Percentiles rank a stretch among this genome's conserved stretches.
Conservation (phyloP, 2,113 vertebrate genomes). For the Nothocercus nigrocapillus region DNA sequence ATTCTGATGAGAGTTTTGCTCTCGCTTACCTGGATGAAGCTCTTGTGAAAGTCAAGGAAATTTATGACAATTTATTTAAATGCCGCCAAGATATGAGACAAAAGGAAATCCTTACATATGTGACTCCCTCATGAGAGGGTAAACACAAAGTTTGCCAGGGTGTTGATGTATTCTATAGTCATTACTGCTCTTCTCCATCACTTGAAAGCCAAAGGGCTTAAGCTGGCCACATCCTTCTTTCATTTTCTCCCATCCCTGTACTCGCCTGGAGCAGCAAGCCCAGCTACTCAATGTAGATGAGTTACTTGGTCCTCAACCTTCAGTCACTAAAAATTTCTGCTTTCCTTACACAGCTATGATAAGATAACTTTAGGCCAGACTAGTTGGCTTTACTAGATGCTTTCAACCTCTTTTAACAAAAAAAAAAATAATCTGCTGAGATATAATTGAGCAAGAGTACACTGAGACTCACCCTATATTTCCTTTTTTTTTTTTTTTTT, state of each 20-base stretch:
- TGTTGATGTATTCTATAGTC: neutral
- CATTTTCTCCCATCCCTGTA: neutral
- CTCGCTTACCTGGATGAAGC: neutral
- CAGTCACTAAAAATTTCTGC: neutral
- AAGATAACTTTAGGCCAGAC: neutral
- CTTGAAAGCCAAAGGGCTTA: neutral
- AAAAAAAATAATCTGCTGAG: neutral
- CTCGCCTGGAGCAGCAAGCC: neutral
- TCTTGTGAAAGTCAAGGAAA: neutral
- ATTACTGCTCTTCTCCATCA: neutral
- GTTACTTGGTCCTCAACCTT: neutral
- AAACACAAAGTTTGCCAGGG: neutral
- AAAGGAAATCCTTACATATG: neutral
- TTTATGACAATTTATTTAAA: neutral
- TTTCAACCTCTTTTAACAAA: neutral
- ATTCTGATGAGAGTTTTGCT: neutral
- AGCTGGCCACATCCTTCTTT: neutral
- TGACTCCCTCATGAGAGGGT: neutral
- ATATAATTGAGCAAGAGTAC: rapidly evolving
- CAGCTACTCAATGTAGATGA: neutral
- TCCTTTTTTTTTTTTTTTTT: neutral
- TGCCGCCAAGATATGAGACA: neutral
- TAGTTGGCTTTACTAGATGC: neutral
- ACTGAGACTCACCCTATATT: neutral
- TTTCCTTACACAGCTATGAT: neutral